Evolutionary conservation across 2,888 invertebrate species (phyloP).

Genomic region (Latrodectus elegans): DNA sequence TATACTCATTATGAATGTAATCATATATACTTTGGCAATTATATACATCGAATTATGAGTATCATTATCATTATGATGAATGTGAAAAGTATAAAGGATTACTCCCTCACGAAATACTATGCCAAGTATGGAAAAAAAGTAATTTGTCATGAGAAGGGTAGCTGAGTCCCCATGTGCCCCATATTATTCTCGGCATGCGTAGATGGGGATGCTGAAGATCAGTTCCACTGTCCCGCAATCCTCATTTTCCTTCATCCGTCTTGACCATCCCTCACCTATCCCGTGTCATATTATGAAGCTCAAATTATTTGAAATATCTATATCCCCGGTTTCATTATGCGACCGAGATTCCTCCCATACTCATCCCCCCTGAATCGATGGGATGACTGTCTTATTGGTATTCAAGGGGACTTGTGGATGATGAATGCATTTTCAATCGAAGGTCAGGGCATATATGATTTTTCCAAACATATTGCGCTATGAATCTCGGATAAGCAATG

Average conservation of each 20-base stretch:
- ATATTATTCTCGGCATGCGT: conserved; percentile 16
- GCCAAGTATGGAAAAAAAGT: not conserved
- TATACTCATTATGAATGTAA: too few relatives aligned
- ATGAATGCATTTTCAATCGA: conserved; percentile 44
- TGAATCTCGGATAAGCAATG: too few relatives aligned
- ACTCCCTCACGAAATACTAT: too few relatives aligned
- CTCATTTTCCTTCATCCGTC: conserved; percentile 22
- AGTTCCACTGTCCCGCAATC: not conserved
- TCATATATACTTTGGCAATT: too few relatives aligned
- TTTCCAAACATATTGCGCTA: too few relatives aligned
- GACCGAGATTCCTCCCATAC: conserved; percentile 39
- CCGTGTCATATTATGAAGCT: conserved; percentile 55
- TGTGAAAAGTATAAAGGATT: too few relatives aligned
- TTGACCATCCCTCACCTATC: conserved; percentile 30
- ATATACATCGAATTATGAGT: too few relatives aligned
- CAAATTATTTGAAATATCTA: conserved; percentile 51
- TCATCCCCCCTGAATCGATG: conserved; percentile 30
- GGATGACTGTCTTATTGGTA: conserved; percentile 48
- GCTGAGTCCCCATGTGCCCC: conserved; percentile 27
- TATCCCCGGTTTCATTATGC: conserved; percentile 50
- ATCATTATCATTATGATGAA: too few relatives aligned
- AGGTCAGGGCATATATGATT: not conserved
- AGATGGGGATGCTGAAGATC: not conserved
- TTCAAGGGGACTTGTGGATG: conserved; percentile 15
- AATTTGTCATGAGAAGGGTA: conserved; percentile 42